These are phyloP conservation scores for Ephialtes manifestator DNA, from an alignment of 2,888 invertebrate genomes.

Conservation along the genomic window DNA sequence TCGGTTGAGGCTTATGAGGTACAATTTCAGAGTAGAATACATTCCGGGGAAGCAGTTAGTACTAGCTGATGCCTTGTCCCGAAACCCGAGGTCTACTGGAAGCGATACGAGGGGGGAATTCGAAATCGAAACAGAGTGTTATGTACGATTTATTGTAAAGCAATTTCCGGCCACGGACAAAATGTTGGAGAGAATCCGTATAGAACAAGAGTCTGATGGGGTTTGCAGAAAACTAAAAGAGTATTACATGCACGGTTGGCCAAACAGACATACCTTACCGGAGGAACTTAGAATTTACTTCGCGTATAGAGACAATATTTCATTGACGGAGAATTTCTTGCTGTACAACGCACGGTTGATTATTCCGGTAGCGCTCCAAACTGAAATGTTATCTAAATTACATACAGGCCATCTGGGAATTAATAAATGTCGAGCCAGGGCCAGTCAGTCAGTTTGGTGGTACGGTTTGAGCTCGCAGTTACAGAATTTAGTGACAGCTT, in stretches of 20 bases:
- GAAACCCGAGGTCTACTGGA: constrained; percentile 20
- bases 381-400: constrained; percentile 69
- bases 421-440: constrained; percentile 65
- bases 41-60: constrained; percentile 71
- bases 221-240: constrained; percentile 50
- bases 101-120: background rate
- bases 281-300: constrained; percentile 33
- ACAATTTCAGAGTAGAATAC: constrained; percentile 67
- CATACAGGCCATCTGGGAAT: constrained; percentile 64
- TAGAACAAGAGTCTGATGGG: constrained; percentile 50
- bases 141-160: constrained; percentile 17
- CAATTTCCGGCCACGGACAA: constrained; percentile 23
- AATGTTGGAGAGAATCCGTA: constrained; percentile 47
- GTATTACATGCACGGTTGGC: constrained; percentile 43
- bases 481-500: constrained; percentile 51
- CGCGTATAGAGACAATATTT: constrained; percentile 54
- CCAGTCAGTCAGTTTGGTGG: constrained; percentile 71
- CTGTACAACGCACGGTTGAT: constrained; percentile 62
- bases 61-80: constrained; percentile 70
- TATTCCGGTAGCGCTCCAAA: constrained; percentile 63
- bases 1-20: constrained; percentile 71
- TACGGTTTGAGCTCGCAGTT: constrained; percentile 56
- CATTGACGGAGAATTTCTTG: constrained; percentile 55
- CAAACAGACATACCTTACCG: constrained; percentile 5
- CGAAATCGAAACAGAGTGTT: constrained; percentile 28